Base-by-base conservation (phyloP, 2,888 invertebrate genomes). In the Agrochola lota region DNA sequence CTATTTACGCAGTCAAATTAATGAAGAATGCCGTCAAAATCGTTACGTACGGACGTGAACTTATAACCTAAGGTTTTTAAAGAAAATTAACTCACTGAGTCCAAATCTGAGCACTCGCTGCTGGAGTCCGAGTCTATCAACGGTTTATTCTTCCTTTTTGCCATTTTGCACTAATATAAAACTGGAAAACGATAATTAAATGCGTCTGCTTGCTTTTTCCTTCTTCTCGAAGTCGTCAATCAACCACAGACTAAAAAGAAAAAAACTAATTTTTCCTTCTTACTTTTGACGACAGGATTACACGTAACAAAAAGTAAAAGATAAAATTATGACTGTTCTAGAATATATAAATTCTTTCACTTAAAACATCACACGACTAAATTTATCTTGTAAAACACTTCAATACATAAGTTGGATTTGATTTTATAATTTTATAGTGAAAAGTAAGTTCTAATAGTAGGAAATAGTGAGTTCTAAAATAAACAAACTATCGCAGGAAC, bases 81-180 rank as follows among this genome's bases (percentile, higher is more conserved):
- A 84, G 72, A 87, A 88, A 89, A 88, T 78, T 87, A 83, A 97
- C 98, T 98, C 97, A 98, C 98, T 90, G 98, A 98, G 94, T 98
- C 98, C 91, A 98, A 97, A 96, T 99, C 98, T 73, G 98, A 98
- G 87, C 97, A 98, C 89, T 98, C 98, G 94, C 98, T 98, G 94
- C 98, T 98, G 78, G 98, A 98, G 94, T 98, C 98, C 40, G 98
- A 98, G 93, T 98, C 98, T 89, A 98, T 98, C 84, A 98, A 96
- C 62, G 98, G 98, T 93, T 98, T 98, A 94, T 98, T 98, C 95
- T 98, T 98, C 88, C 98, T 97, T 96, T 98, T 98, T 89, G 98
- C 98, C 98, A 98, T 98, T 95, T 91, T 93, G 78, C 76, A 86
- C 69, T 86, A 84, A 76, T 86, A 78, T 79, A 81, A 80, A 84